A percentile compares a stretch with the other conserved stretches of the same genome.
Evolutionary conservation across 2,113 vertebrate species (phyloP).

Genomic region (Cacatua alba): DNA sequence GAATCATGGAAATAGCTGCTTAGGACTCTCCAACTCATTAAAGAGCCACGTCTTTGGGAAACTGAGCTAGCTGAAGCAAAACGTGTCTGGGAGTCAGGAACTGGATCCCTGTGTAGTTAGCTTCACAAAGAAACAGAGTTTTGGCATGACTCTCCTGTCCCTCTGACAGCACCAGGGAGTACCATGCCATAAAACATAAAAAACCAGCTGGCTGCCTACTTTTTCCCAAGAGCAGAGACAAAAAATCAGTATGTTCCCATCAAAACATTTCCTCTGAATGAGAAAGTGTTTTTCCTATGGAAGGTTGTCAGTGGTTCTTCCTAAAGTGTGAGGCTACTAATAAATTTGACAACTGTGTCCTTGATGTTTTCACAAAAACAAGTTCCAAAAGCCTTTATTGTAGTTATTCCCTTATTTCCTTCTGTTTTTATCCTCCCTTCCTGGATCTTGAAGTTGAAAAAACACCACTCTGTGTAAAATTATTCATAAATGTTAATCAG

Average conservation of each 20-base stretch:
- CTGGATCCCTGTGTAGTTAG: background rate
- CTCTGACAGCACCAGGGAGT: background rate
- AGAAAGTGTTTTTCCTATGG: background rate
- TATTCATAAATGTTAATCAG: conserved; percentile 45
- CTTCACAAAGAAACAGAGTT: background rate
- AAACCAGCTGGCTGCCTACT: background rate
- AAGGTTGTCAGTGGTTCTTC: background rate
- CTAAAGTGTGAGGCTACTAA: background rate
- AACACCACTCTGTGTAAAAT: background rate
- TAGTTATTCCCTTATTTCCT: background rate
- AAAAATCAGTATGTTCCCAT: background rate
- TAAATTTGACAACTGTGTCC: background rate
- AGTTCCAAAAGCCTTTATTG: background rate
- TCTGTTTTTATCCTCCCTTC: background rate
- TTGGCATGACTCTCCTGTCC: background rate
- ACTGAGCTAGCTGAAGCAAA: background rate
- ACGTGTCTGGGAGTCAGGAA: background rate
- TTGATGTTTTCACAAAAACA: background rate
- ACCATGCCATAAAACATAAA: background rate
- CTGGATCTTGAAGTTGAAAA: background rate
- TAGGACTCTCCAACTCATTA: background rate
- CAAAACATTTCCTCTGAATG: background rate
- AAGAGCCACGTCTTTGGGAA: background rate
- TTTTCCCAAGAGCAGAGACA: background rate
- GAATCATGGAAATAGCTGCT: background rate